Conservation (phyloP, 2,797 vertebrate species). For the Helarctos malayanus region DNA sequence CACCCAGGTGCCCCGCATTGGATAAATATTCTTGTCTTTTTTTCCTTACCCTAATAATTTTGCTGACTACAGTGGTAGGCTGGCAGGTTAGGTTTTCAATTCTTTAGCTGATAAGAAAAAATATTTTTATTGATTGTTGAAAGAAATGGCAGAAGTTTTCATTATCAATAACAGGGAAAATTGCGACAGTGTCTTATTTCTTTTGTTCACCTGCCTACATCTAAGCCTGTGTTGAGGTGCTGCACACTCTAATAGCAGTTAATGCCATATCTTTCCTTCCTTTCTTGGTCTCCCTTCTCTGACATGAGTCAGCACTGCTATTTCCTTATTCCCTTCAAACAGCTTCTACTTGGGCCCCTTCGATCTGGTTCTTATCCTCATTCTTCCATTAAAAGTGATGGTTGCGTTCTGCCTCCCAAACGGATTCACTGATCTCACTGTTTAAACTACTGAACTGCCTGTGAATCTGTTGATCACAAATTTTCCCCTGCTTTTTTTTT, state of each 20-base stretch:
- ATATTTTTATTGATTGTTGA: background rate
- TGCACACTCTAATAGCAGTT: background rate
- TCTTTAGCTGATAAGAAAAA: slow-evolving; percentile 4
- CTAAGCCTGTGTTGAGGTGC: background rate
- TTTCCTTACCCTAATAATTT: background rate
- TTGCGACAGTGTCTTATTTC: background rate
- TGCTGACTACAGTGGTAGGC: background rate
- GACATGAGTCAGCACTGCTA: background rate
- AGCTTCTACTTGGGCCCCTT: background rate
- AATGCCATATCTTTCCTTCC: background rate
- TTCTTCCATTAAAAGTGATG: background rate
- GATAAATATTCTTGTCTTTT: background rate
- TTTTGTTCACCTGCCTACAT: background rate
- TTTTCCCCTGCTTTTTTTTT: background rate
- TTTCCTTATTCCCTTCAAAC: background rate
- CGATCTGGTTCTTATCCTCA: background rate
- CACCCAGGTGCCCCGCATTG: background rate
- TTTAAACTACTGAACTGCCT: background rate
- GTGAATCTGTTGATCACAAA: background rate
- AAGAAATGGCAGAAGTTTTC: background rate
- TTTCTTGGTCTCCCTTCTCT: background rate
- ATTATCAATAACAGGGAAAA: background rate
- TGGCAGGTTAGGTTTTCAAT: slow-evolving; percentile 37
- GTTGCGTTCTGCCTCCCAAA: background rate
- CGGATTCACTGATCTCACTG: background rate